Evolutionary conservation across 2,888 invertebrate genomes (phyloP).

Genomic region (Patella caerulea): DNA sequence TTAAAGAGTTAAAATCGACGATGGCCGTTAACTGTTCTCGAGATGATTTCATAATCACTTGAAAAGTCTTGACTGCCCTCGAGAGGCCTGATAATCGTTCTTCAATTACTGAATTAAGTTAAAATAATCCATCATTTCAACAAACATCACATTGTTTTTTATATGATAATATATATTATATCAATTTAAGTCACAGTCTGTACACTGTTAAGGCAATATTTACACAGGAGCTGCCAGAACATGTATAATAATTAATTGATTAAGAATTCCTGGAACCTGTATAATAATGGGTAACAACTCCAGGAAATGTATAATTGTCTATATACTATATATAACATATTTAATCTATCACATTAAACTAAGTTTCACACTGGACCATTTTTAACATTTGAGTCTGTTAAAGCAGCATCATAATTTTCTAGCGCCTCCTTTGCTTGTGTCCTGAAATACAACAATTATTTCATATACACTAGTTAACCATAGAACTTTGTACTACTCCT

Average conservation of each 20-base stretch:
- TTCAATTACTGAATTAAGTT: no score
- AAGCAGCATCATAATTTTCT: constrained; percentile 46
- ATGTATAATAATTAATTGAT: neutral
- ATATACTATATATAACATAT: neutral
- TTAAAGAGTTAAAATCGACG: no score
- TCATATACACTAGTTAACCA: no score
- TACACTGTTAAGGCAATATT: constrained; percentile 7
- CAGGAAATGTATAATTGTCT: no score
- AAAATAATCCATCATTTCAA: neutral
- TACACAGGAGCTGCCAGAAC: neutral
- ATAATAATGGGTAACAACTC: no score
- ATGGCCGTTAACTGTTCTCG: no score
- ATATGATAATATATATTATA: neutral
- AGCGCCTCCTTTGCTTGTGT: constrained; percentile 58
- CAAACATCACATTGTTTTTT: neutral
- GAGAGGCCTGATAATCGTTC: no score
- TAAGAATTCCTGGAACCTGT: no score
- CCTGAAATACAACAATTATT: constrained; percentile 34
- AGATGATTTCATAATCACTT: no score
- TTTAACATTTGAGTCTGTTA: constrained; percentile 38
- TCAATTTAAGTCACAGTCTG: neutral
- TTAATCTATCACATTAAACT: neutral
- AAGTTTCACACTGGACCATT: constrained; percentile 57
- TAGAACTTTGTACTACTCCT: no score
- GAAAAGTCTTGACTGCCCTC: no score